A percentile compares a stretch with the other conserved stretches of the same genome.
Conservation (phyloP, 2,888 invertebrate species). For the Calephelis perditalis region DNA sequence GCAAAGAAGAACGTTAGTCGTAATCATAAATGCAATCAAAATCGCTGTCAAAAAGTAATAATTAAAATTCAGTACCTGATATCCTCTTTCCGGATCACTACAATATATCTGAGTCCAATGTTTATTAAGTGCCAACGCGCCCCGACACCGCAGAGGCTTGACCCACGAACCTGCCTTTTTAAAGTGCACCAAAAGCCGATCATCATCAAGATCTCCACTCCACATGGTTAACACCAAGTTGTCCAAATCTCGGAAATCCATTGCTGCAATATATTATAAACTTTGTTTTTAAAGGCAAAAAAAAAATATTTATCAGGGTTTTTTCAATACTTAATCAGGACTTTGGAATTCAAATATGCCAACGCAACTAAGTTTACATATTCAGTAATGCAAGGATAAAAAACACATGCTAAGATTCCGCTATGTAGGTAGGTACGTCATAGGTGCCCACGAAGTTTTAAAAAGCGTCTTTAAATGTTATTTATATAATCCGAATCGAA, state of each 20-base stretch:
- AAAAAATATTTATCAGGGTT: conserved; percentile 9
- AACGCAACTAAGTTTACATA: no score
- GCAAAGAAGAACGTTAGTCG: no score
- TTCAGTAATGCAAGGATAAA: no score
- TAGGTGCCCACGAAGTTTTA: no score
- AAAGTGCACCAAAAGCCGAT: conserved; percentile 82
- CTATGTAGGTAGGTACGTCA: no score
- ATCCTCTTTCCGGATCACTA: conserved; percentile 82
- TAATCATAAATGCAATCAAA: no score
- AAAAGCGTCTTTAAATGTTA: no score
- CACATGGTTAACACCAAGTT: conserved; percentile 87
- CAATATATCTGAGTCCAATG: conserved; percentile 82
- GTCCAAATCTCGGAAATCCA: conserved; percentile 84
- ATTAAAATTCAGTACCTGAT: conserved; percentile 54
- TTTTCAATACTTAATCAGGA: no score
- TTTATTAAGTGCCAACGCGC: conserved; percentile 84
- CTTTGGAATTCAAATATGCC: no score
- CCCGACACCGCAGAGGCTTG: conserved; percentile 79
- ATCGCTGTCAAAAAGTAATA: no score
- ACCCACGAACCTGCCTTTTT: conserved; percentile 71
- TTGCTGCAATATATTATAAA: conserved; percentile 52
- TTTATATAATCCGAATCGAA: no score
- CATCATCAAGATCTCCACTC: conserved; percentile 89
- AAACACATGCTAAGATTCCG: no score
- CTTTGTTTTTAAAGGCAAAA: conserved; percentile 8